Base-by-base conservation (phyloP, 2,888 invertebrate genomes). In the Chymomyza procnemis region DNA sequence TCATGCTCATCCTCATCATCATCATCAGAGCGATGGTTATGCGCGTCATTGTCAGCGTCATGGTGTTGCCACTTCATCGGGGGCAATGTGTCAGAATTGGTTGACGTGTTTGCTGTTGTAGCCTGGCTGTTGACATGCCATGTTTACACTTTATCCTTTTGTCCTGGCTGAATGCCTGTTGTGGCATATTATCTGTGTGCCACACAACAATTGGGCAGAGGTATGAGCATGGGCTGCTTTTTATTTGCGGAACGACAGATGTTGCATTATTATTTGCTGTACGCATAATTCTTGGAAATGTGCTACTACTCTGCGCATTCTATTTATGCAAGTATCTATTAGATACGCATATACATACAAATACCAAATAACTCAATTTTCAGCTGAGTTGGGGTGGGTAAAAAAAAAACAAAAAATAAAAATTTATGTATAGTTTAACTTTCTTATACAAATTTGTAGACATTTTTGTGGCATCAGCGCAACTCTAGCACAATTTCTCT, bases 121-220 rank as follows among this genome's bases (percentile, higher is more conserved):
- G 14, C 16, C 58, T 14, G 80, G 41, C 64, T 63, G 64, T 46
- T 71, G 60, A 64, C 68, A 62, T 47, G 69, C 71, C 71, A 66
- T 79, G 85, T 85, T 80, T 84, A 68, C 80, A 76, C 82, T 80
- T 70, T 80, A 77, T 77, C 82, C 80, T 82, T 75, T 80, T 82
- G 83, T 54, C 82, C 72, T 56, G 62, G 46, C 55, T 6, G 26
- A 26, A n/a, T 26, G 56, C 8, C 48, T 64, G 73, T 76, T 74
- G 67, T 69, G 34, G 47, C 19, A 52, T 59, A 56, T 59, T 66
- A 68, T 54, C 54, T 54, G 18, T 12, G 3, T n/a, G 50, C 16
- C 3, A n/a, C 47, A 18, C 34, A 41, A 18, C 34, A 41, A 41
- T 41, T 54, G 66, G 47, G 59, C 55, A 4, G 48, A 18, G 18